Evolutionary conservation across 2,888 invertebrate genomes (phyloP), one percentile per base, ranked within the genome.

Genomic region (Apodemia duryi): DNA sequence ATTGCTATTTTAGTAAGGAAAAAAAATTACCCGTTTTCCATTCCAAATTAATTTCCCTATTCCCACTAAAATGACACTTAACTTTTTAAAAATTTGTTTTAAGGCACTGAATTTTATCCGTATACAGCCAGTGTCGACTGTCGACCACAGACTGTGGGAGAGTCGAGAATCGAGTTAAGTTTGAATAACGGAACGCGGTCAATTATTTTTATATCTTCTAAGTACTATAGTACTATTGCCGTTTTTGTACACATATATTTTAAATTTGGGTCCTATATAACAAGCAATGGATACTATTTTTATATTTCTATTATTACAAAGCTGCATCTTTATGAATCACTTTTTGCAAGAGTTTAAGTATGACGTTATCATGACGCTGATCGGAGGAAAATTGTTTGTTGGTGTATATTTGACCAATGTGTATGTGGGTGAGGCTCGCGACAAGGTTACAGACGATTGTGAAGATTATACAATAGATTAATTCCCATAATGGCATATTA

Each of bases 1-100:
- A 65, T 62, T 63, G 62, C 61, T 61, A 62, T 63, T 64, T 67
- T 70, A 72, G 68, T 66, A 68, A 68, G 67, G 67, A 68, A 65
- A 51, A 60, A 65, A 65, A 66, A 67, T 61, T 61, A 65, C 65
- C 65, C 61, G 49, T 65, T 41, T 61, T 61, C 65, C 65, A 65
- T 65, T 65, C 61, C 61, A 65, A 41, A 61, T 38, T 61, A 21
- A 60, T 35, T 46, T 21, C 41, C 6, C 35, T 21, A 35, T 52
- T 65, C 51, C 28, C 65, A 38, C 41, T 13, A 51, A 65, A 38
- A 32, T n/a, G 11, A 61, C 61, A 49, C 46, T 13, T 10, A 46
- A 43, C 2, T 57, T 57, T 64, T 64, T 29, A 2, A 32, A 63
- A 64, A 64, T 32, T 21, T 29, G 57, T 57, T 41, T 28, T 35